Conservation (phyloP, 1,140 invertebrate species). For the Drosophila grimshawi region DNA sequence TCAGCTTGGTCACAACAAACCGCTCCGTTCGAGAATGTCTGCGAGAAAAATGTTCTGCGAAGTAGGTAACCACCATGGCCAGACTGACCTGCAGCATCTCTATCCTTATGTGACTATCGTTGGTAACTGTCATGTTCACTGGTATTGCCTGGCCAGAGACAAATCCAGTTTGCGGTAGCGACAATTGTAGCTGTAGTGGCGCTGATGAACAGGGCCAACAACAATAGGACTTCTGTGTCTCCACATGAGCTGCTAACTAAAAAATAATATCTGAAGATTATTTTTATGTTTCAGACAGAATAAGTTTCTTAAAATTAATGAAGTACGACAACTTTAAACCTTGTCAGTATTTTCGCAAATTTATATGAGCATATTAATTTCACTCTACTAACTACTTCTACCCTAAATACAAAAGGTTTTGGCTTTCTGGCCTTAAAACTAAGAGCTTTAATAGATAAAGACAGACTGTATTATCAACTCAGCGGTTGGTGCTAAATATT, state of each 20-base stretch:
- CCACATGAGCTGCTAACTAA: conserved; percentile 56
- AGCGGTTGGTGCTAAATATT: no score
- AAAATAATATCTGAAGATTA: not conserved
- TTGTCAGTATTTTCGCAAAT: no score
- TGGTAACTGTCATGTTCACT: conserved; percentile 53
- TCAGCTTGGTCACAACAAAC: conserved; percentile 50
- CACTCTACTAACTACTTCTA: no score
- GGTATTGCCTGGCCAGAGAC: conserved; percentile 66
- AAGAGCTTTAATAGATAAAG: no score
- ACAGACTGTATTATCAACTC: no score
- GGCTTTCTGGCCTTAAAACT: no score
- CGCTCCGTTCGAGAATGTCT: conserved; percentile 69
- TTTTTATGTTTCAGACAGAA: no score
- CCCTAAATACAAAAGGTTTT: no score
- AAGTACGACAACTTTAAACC: no score
- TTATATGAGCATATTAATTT: no score
- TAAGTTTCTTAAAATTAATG: no score
- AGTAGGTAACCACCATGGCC: conserved; percentile 63
- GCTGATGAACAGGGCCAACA: conserved; percentile 66
- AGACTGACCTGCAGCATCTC: conserved; percentile 53
- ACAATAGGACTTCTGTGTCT: conserved; percentile 61
- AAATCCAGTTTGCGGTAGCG: conserved; percentile 63
- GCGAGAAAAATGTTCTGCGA: conserved; percentile 32
- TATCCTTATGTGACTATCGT: conserved; percentile 66
- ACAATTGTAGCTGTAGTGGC: conserved; percentile 56